Conservation (phyloP, 2,888 invertebrate species). For the Drosophila sordidapex region DNA sequence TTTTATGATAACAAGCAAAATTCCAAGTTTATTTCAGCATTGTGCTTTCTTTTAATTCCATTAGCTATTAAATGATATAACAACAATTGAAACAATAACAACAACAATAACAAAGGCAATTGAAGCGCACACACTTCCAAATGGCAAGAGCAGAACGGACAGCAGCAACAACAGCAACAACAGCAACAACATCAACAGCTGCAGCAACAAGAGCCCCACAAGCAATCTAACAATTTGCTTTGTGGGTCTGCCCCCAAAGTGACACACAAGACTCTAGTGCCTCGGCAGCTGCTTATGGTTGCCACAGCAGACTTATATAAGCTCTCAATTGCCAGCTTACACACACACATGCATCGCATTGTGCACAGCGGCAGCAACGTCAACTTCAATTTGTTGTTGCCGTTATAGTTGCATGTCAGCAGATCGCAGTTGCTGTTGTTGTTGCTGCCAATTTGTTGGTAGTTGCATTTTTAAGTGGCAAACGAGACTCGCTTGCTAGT, state of each 20-base stretch:
- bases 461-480: constrained; percentile 68
- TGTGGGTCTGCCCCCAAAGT: constrained; percentile 30
- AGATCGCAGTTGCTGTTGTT: constrained; percentile 29
- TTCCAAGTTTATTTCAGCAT: neutral
- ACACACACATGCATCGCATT: constrained; percentile 63
- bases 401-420: constrained; percentile 36
- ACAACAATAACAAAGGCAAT: constrained; percentile 15
- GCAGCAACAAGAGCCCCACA: constrained; percentile 18
- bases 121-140: constrained; percentile 39
- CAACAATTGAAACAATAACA: constrained; percentile 1
- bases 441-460: constrained; percentile 60
- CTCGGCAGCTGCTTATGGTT: constrained; percentile 23
- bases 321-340: constrained; percentile 27
- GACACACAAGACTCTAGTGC: constrained; percentile 28
- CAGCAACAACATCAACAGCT: constrained; percentile 20
- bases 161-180: neutral
- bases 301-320: constrained; percentile 48
- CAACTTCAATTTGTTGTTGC: constrained; percentile 60
- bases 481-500: constrained; percentile 60
- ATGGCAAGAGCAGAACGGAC: constrained; percentile 26
- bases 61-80: constrained; percentile 21
- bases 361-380: constrained; percentile 42
- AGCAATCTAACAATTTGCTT: constrained; percentile 27
- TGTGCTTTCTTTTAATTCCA: constrained; percentile 28
- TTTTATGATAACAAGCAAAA: constrained; percentile 1